Evolutionary conservation across 2,888 invertebrate species (phyloP).

Genomic region (Cataglyphis cursor): DNA sequence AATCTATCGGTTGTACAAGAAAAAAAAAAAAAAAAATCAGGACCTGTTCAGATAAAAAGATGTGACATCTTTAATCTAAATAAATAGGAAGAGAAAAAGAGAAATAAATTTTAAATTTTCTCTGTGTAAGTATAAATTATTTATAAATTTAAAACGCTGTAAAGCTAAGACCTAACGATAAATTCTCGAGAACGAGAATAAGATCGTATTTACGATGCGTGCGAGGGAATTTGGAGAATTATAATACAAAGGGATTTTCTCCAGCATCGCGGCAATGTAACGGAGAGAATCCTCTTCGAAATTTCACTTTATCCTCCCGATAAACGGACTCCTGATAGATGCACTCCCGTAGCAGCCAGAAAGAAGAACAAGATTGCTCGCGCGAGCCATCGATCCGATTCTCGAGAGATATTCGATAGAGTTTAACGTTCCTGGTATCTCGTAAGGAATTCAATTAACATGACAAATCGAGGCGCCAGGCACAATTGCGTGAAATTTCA

Average conservation of each 20-base stretch:
- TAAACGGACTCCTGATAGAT: slow-evolving; percentile 41
- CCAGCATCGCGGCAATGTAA: not conserved
- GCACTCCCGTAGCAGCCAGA: slow-evolving; percentile 16
- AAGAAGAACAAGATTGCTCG: slow-evolving; percentile 30
- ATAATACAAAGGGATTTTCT: not conserved
- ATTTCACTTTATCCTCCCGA: slow-evolving; percentile 29
- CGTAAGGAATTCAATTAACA: slow-evolving; percentile 47
- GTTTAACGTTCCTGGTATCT: slow-evolving; percentile 32
- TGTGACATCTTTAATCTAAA: not conserved
- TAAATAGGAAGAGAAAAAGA: not conserved
- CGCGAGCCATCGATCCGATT: slow-evolving; percentile 31
- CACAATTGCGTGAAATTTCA: slow-evolving; percentile 42
- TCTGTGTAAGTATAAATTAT: not conserved
- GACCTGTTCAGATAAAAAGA: not conserved
- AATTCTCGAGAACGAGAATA: not conserved
- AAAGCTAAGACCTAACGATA: not conserved
- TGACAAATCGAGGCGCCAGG: slow-evolving; percentile 31
- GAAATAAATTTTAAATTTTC: not conserved
- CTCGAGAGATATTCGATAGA: slow-evolving; percentile 37
- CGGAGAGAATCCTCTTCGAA: slow-evolving; percentile 8
- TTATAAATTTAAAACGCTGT: not conserved
- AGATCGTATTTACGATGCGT: not conserved
- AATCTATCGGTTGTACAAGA: too few relatives aligned
- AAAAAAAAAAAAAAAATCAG: not conserved
- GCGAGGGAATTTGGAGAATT: not conserved